phyloP scores from a whole-genome alignment of 2,113 vertebrate species.

The Herpetotheres cachinnans region DNA sequence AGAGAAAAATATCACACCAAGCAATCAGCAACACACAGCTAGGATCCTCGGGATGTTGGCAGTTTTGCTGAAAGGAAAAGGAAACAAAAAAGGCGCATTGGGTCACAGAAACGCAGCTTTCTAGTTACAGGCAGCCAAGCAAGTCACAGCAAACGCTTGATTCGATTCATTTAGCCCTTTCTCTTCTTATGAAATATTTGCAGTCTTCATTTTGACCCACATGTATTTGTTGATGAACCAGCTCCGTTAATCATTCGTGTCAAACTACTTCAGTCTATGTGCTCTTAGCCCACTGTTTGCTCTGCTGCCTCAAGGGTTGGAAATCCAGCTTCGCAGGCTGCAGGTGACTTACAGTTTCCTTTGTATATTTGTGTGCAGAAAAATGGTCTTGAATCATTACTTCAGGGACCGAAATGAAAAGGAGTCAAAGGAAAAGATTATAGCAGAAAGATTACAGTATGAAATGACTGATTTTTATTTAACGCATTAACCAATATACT shows the following conservation, averaged over 20 bases:
- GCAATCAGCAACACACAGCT: not conserved
- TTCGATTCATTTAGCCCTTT: not conserved
- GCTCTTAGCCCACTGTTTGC: not conserved
- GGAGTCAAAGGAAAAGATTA: slow-evolving; percentile 11
- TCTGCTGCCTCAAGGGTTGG: not conserved
- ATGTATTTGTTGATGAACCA: not conserved
- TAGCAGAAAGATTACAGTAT: not conserved
- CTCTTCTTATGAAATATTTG: not conserved
- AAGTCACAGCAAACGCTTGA: not conserved
- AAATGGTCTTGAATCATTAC: not conserved
- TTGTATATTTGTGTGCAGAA: not conserved
- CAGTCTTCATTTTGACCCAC: not conserved
- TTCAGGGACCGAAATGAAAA: not conserved
- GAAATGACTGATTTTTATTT: slow-evolving; percentile 36
- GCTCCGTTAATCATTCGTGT: not conserved
- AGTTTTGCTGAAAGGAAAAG: not conserved
- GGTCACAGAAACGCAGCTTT: not conserved
- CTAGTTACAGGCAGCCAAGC: not conserved
- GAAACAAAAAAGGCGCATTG: not conserved
- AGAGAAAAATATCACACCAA: not conserved
- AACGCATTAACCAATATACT: slow-evolving; percentile 28
- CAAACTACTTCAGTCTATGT: not conserved
- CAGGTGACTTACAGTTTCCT: not conserved
- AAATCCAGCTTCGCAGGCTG: not conserved
- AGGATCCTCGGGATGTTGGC: not conserved